A percentile compares a stretch with the other conserved stretches of the same genome.
Conservation (phyloP, 1,140 invertebrate genomes). For the Batillaria attramentaria region DNA sequence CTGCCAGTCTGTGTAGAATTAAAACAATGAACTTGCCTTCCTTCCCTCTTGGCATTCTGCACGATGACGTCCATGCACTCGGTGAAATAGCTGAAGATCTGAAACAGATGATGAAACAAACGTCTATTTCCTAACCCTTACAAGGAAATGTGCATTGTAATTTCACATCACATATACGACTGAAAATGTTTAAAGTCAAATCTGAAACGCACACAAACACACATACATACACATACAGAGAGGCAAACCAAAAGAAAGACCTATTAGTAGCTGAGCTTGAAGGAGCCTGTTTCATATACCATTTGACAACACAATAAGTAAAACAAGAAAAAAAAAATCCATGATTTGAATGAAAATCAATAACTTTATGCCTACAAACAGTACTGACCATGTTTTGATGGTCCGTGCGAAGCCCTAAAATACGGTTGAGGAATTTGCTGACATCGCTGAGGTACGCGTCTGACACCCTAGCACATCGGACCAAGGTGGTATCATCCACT, state of each 20-base stretch:
- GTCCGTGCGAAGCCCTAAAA: conserved; percentile 60
- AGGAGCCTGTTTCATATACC: too few relatives aligned
- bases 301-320: not conserved
- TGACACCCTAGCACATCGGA: conserved; percentile 47
- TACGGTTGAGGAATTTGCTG: conserved; percentile 65
- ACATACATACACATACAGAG: too few relatives aligned
- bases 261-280: too few relatives aligned
- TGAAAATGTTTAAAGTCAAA: too few relatives aligned
- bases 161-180: not conserved
- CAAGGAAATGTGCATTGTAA: not conserved
- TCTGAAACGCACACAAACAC: too few relatives aligned
- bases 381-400: conserved; percentile 64
- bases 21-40: conserved; percentile 58
- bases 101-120: conserved; percentile 37
- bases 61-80: conserved; percentile 60
- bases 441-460: conserved; percentile 64
- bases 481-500: conserved; percentile 53
- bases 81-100: conserved; percentile 68
- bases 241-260: too few relatives aligned
- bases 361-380: not conserved
- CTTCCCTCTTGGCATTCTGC: conserved; percentile 64
- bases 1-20: too few relatives aligned
- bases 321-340: conserved; percentile 8
- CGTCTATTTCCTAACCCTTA: not conserved
- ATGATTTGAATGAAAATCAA: conserved; percentile 21